Evolutionary conservation across 2,113 vertebrate species (phyloP).

Genomic region (Sander lucioperca): DNA sequence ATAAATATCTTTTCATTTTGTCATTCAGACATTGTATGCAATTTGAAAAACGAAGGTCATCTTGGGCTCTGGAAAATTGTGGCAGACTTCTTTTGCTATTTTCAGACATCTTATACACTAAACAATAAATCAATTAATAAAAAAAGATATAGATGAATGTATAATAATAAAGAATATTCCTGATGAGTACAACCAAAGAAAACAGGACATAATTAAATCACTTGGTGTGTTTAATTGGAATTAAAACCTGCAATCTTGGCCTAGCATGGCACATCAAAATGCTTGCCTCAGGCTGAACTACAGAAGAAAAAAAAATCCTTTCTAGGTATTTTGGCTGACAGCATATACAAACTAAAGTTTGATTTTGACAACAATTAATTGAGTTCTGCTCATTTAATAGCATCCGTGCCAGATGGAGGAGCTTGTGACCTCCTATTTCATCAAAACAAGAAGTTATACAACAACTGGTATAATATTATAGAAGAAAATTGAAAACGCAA

Average conservation of each 20-base stretch:
- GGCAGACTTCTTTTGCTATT: not conserved
- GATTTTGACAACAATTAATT: not conserved
- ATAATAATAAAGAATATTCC: not conserved
- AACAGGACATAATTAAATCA: not conserved
- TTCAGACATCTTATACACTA: not conserved
- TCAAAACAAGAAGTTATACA: not conserved
- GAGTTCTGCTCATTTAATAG: not conserved
- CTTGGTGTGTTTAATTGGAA: not conserved
- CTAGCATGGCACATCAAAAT: not conserved
- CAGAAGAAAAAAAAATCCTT: not conserved
- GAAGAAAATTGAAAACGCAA: constrained; percentile 20
- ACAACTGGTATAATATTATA: not conserved
- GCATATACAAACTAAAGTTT: not conserved
- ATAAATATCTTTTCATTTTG: not conserved
- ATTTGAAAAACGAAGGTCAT: not conserved
- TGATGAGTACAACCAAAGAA: not conserved
- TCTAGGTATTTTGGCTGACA: not conserved
- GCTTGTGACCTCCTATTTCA: not conserved
- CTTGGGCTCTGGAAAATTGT: not conserved
- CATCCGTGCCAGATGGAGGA: not conserved
- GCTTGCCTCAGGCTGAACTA: not conserved
- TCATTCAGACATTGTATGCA: not conserved
- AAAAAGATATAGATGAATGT: not conserved
- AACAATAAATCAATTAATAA: not conserved
- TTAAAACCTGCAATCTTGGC: not conserved